Base-by-base conservation (phyloP, 1,140 invertebrate genomes). In the Ostrea denselamellosa region DNA sequence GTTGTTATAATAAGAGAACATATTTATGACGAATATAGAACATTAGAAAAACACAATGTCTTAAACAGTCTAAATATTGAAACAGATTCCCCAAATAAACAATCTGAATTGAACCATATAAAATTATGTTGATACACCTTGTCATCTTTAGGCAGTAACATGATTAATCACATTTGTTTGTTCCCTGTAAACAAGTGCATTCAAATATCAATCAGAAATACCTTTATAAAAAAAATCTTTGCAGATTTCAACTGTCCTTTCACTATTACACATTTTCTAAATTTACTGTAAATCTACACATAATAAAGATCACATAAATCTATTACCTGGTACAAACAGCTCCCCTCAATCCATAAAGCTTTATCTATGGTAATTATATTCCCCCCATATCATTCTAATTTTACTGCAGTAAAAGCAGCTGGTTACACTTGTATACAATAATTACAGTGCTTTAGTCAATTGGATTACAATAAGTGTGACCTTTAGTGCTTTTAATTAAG, bases 151-250 rank as follows among this genome's bases (percentile, higher is more conserved):
- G 68, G 25, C 25, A 12, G 9, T 28, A 14, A 77, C 68, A 77
- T 77, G 19, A 77, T 77, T 28, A 77, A 77, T 44, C 68, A 77
- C 68, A 77, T 77, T 77, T 28, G 4, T 17, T 77, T 77, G 25
- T 12, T 12, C n/a, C n/a, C 65, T 58, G 56, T 58, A 58, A 17
- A 62, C 17, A 62, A 62, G 7, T 19, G 19, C 56, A 17, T 62
- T 62, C n/a, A 62, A 62, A 62, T 2, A n/a, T 19, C 56, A 62
- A 19, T 62, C 14, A 8, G 8, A 56, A 44, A 56, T 12, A 62
- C 14, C 17, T 62, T 62, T 62, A 0, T 5, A 2, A 62, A 58
- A 58, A 58, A 62, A 17, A 5, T 19, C 56, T 7, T 19, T 5
- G 7, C n/a, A 62, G n/a, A 19, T 62, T 12, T 17, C 10, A 58